Percentiles rank a stretch among this genome's conserved stretches.
These are phyloP conservation scores for Oryzias melastigma DNA, from an alignment of 2,113 vertebrate species.

Conservation along the genomic window DNA sequence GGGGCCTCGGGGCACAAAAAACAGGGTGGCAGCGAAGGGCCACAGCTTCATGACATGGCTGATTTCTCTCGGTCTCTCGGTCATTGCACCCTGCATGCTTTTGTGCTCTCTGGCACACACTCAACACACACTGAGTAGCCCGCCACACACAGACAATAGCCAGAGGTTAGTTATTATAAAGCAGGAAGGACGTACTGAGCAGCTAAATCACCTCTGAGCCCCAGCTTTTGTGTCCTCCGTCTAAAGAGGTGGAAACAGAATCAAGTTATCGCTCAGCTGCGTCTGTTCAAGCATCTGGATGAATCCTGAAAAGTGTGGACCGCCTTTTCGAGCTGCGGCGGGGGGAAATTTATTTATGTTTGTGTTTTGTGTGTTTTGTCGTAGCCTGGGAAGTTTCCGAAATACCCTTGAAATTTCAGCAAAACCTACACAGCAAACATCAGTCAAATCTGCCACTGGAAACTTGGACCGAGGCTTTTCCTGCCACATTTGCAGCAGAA, in stretches of 20 bases:
- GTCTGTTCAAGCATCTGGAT: conserved; percentile 45
- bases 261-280: conserved; percentile 22
- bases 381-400: conserved; percentile 7
- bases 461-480: conserved; percentile 21
- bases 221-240: conserved; percentile 19
- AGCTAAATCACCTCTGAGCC: conserved; percentile 7
- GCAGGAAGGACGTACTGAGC: conserved; percentile 57
- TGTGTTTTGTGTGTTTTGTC: conserved; percentile 28
- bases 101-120: conserved; percentile 18
- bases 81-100: conserved; percentile 43
- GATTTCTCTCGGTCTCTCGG: conserved; percentile 49
- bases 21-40: conserved; percentile 44
- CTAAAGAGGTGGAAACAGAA: conserved; percentile 12
- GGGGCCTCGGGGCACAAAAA: conserved; percentile 37
- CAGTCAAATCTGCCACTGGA: conserved; percentile 35
- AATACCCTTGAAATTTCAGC: conserved; percentile 8
- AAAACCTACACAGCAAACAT: conserved; percentile 17
- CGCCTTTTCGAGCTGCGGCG: conserved; percentile 15
- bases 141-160: conserved; percentile 47
- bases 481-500: conserved; percentile 19
- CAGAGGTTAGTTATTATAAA: conserved; percentile 50
- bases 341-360: conserved; percentile 1
- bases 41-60: conserved; percentile 27
- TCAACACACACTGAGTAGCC: conserved; percentile 30
- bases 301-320: conserved; percentile 18